phyloP scores from a whole-genome alignment of 2,888 invertebrate species.

The Tuta absoluta region DNA sequence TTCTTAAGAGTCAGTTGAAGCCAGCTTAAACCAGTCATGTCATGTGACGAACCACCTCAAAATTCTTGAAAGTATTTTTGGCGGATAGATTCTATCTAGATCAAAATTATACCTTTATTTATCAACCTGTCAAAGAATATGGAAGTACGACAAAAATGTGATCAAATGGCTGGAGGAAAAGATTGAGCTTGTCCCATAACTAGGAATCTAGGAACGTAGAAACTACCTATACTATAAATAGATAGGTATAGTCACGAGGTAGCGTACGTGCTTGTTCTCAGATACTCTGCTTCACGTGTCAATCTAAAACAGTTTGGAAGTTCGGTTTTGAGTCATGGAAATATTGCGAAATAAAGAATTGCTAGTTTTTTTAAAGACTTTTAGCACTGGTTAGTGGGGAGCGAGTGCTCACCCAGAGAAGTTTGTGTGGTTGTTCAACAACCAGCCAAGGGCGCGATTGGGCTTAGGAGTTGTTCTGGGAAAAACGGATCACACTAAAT shows the following conservation, averaged over 20 bases:
- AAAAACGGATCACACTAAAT: no score
- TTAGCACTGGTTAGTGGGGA: no score
- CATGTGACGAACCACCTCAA: not conserved
- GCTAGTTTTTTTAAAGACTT: no score
- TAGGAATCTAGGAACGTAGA: not conserved
- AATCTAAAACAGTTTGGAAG: not conserved
- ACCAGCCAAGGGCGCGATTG: no score
- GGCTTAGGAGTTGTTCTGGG: no score
- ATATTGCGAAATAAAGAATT: no score
- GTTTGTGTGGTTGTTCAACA: no score
- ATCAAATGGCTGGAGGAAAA: not conserved
- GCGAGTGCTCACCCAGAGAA: no score
- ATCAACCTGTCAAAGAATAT: not conserved
- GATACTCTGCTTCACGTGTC: not conserved
- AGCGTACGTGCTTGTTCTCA: conserved; percentile 3
- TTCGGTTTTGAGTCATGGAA: no score
- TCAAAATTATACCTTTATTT: no score
- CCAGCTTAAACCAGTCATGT: not conserved
- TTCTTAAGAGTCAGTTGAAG: not conserved
- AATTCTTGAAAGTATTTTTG: not conserved
- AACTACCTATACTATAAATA: not conserved
- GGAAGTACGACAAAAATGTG: not conserved
- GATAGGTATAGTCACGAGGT: not conserved
- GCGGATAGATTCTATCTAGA: no score
- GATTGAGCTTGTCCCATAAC: not conserved